phyloP scores from a whole-genome alignment of 2,797 vertebrate species.

The Dermochelys coriacea region DNA sequence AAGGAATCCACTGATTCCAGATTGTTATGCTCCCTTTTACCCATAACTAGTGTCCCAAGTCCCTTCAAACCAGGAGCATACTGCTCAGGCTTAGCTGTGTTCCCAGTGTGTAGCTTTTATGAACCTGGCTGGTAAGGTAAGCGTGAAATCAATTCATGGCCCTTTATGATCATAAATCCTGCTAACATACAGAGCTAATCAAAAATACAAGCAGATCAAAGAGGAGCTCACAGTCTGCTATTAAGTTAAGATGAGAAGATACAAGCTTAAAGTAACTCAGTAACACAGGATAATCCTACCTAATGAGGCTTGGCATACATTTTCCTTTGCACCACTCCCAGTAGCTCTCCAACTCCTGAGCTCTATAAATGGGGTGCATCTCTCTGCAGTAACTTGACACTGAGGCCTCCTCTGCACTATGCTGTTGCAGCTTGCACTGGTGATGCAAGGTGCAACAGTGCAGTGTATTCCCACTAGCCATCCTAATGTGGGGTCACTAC shows the following conservation, averaged over 20 bases:
- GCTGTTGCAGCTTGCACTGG: background rate
- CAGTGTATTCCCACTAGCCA: no score
- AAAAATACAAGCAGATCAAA: constrained; percentile 59
- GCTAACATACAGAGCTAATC: constrained; percentile 16
- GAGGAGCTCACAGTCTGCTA: constrained; percentile 6
- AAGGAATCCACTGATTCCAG: constrained; percentile 47
- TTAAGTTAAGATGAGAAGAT: constrained; percentile 11
- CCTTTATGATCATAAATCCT: background rate
- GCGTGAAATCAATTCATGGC: constrained; percentile 25
- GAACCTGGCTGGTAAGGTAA: constrained; percentile 36
- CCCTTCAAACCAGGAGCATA: constrained; percentile 17
- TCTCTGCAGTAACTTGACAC: background rate
- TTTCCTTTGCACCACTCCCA: background rate
- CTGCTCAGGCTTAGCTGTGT: background rate
- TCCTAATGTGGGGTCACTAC: background rate
- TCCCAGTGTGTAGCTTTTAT: constrained; percentile 16
- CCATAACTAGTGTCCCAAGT: background rate
- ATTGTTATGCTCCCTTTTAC: constrained; percentile 33
- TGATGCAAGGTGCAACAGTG: background rate
- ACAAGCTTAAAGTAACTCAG: background rate
- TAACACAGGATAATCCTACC: background rate
- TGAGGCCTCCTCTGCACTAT: background rate
- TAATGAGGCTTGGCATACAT: background rate
- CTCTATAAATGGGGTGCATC: fast-evolving
- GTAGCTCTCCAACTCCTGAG: background rate